A percentile compares a stretch with the other conserved stretches of the same genome.
phyloP scores from a whole-genome alignment of 2,888 invertebrate species.

The Elaeidobius kamerunicus region DNA sequence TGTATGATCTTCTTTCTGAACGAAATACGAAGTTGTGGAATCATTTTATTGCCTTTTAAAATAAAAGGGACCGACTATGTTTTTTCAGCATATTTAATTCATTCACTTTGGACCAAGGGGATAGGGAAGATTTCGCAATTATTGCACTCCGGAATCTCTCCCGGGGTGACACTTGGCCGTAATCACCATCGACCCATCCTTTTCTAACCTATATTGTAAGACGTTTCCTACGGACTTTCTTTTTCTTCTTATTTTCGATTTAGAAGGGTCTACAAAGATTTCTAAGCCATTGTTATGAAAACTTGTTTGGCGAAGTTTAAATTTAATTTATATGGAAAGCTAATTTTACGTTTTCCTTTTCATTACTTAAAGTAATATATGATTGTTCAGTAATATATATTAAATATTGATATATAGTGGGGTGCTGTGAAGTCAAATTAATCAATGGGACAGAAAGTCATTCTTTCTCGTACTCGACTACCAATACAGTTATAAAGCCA shows the following conservation, averaged over 20 bases:
- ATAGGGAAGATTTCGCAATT: constrained; percentile 50
- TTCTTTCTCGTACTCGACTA: too few relatives aligned
- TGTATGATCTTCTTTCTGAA: too few relatives aligned
- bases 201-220: constrained; percentile 18
- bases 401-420: too few relatives aligned
- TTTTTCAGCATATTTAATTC: constrained; percentile 45
- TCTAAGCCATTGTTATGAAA: constrained; percentile 16
- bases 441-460: too few relatives aligned
- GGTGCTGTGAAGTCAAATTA: too few relatives aligned
- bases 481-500: too few relatives aligned
- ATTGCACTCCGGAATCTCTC: constrained; percentile 52
- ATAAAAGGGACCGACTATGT: constrained; percentile 13
- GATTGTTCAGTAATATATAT: too few relatives aligned
- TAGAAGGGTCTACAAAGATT: constrained; percentile 27
- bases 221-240: constrained; percentile 13
- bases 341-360: too few relatives aligned
- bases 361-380: too few relatives aligned
- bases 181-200: constrained; percentile 51
- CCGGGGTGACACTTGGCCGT: constrained; percentile 61
- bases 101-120: constrained; percentile 44
- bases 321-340: constrained; percentile 10
- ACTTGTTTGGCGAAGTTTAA: constrained; percentile 6
- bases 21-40: too few relatives aligned
- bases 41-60: too few relatives aligned
- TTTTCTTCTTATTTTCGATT: constrained; percentile 22